Conservation (phyloP, 2,113 vertebrate species). For the Peromyscus californicus region DNA sequence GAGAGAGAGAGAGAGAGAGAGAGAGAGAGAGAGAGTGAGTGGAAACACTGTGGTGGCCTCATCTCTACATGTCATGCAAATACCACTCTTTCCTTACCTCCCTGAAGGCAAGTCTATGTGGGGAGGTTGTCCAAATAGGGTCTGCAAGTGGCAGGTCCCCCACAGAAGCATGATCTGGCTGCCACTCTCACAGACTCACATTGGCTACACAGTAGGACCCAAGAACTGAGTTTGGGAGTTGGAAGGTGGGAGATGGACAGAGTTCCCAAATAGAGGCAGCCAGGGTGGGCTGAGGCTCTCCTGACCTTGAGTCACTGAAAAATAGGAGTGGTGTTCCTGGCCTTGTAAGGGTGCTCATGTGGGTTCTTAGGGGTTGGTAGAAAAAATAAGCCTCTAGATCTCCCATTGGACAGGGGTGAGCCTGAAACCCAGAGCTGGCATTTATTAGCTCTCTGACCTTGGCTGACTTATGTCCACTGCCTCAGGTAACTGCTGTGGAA, state of each 20-base stretch:
- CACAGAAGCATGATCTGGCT: neutral
- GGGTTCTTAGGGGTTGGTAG: neutral
- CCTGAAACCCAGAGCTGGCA: neutral
- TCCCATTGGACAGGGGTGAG: neutral
- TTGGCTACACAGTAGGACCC: neutral
- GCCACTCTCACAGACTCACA: neutral
- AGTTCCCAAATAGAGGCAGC: neutral
- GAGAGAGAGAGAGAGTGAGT: too few relatives aligned
- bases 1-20: too few relatives aligned
- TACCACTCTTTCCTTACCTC: neutral
- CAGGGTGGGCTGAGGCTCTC: neutral
- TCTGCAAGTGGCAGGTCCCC: neutral
- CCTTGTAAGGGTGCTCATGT: neutral
- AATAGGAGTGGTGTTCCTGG: neutral
- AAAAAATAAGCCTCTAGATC: neutral
- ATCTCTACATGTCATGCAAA: neutral
- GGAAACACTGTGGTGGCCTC: neutral
- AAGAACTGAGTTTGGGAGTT: neutral
- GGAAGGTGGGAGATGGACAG: neutral
- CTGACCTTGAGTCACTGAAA: neutral
- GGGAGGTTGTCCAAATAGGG: neutral
- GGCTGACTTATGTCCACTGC: neutral
- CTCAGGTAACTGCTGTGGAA: neutral
- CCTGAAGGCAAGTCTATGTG: neutral
- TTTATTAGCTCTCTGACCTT: slow-evolving; percentile 7